Evolutionary conservation across 2,888 invertebrate species (phyloP).

Genomic region (Eupithecia exiguata): DNA sequence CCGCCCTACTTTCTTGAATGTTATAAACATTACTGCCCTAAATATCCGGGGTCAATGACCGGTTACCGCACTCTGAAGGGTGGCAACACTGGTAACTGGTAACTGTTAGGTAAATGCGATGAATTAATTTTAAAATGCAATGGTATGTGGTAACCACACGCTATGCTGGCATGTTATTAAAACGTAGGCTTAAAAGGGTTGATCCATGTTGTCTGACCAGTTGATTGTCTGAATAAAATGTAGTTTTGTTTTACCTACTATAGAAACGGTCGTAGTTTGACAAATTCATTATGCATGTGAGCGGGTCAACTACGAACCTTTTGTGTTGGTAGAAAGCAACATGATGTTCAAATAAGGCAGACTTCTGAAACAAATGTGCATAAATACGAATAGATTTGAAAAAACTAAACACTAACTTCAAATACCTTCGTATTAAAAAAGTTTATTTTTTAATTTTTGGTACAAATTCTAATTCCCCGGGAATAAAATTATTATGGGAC

Average conservation of each 20-base stretch:
- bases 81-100: constrained; percentile 45
- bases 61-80: constrained; percentile 67
- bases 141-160: constrained; percentile 69
- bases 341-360: too few relatives aligned
- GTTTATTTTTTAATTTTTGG: too few relatives aligned
- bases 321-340: neutral
- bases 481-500: too few relatives aligned
- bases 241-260: neutral
- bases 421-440: too few relatives aligned
- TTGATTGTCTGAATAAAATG: neutral
- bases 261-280: neutral
- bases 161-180: constrained; percentile 46
- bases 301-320: neutral
- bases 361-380: too few relatives aligned
- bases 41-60: constrained; percentile 77
- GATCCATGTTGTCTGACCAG: neutral
- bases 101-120: constrained; percentile 42
- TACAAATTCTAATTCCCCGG: too few relatives aligned
- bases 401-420: too few relatives aligned
- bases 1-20: constrained; percentile 69
- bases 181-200: constrained; percentile 7
- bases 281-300: neutral
- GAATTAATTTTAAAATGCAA: constrained; percentile 78
- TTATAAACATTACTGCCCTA: constrained; percentile 72
- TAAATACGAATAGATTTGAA: too few relatives aligned